Base-by-base conservation (phyloP, 2,797 vertebrate genomes). In the Sebastes oblongus region DNA sequence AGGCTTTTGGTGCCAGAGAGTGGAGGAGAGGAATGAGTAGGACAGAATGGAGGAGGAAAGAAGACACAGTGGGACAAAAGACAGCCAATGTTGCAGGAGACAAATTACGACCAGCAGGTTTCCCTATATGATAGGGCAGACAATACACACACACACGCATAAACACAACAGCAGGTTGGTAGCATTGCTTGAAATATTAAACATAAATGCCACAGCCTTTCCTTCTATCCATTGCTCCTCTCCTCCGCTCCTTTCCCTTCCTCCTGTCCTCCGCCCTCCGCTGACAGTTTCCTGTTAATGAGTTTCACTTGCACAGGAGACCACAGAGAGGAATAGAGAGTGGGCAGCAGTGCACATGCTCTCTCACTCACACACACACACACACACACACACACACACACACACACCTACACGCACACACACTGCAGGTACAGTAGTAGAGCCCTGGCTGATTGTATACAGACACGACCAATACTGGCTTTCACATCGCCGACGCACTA, bases 231-330 rank as follows among this genome's bases (percentile, higher is more conserved):
- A 81, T 66, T 73, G 55, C 72, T 62, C 68, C 67, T 75, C 69
- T 54, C 72, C 54, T 46, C 22, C 12, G 58, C 65, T 75, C 60
- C 52, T 58, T 36, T 29, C 42, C 60, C 32, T 72, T 72, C 34
- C 72, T 70, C 22, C 56, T 70, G 59, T 77, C 59, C 71, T 78
- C 84, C 67, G 8, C 77, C 77, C 75, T 83, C 73, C 73, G 67
- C 82, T 80, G 89, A 85, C 91, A 92, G 86, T 75, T 90, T 90
- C 77, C 88, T 80, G 86, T 85, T 91, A 91, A 91, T 89, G 88
- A 91, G 81, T 91, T 91, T 85, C 77, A 87, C 80, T 89, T 81
- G 80, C 80, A 83, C 78, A 75, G 74, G 79, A 83, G 75, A 89
- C 86, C 81, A 78, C 68, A 75, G 82, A 78, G 66, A 61, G 72